A percentile compares a stretch with the other conserved stretches of the same genome.
Evolutionary conservation across 1,140 invertebrate genomes (phyloP).

Genomic region (Onthophagus taurus): DNA sequence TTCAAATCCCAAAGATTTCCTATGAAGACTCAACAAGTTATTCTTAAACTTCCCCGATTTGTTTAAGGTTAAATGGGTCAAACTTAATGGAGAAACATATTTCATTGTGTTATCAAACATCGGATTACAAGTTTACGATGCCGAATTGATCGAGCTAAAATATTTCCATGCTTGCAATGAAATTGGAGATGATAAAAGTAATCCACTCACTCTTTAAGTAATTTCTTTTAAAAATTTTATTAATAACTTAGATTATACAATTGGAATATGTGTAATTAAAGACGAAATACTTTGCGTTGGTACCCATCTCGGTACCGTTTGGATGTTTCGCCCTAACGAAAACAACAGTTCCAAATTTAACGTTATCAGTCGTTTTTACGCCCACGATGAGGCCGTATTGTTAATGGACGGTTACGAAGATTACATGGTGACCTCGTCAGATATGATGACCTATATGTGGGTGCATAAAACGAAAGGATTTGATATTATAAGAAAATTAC

Average conservation of each 20-base stretch:
- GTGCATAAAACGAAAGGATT: conserved; percentile 10
- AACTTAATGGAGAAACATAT: conserved; percentile 15
- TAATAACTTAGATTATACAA: conserved; percentile 16
- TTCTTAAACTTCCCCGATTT: neutral
- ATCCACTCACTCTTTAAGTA: neutral
- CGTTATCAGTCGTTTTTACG: conserved; percentile 15
- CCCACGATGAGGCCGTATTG: conserved; percentile 19
- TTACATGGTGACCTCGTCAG: conserved; percentile 19
- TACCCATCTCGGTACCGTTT: conserved; percentile 20
- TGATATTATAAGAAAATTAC: conserved; percentile 17
- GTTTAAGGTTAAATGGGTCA: conserved; percentile 20
- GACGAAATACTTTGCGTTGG: conserved; percentile 17
- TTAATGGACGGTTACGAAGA: conserved; percentile 16
- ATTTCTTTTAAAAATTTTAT: neutral
- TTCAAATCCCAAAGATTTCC: too few relatives aligned
- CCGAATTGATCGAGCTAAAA: conserved; percentile 14
- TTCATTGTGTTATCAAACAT: conserved; percentile 18
- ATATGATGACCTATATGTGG: conserved; percentile 20
- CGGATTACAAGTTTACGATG: conserved; percentile 20
- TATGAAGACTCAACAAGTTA: too few relatives aligned
- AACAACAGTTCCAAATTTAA: conserved; percentile 15
- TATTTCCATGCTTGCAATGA: conserved; percentile 19
- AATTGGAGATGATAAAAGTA: conserved; percentile 15
- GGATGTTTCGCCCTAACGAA: conserved; percentile 15
- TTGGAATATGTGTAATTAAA: conserved; percentile 18